Evolutionary conservation across 2,888 invertebrate genomes (phyloP).

Genomic region (Argyresthia goedartella): DNA sequence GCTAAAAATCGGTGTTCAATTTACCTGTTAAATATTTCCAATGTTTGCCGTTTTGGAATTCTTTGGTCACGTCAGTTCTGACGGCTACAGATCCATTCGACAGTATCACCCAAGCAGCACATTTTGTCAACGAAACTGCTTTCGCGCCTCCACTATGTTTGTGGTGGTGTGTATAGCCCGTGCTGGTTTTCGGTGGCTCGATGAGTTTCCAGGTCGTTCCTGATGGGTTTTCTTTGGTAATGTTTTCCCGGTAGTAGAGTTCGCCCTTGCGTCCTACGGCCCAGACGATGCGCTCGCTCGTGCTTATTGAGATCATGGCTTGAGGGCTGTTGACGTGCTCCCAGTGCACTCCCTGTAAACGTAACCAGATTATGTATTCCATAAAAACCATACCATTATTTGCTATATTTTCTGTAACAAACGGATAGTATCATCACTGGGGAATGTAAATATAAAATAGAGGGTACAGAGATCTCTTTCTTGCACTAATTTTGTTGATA

Average conservation of each 20-base stretch:
- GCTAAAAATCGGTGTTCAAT: background rate
- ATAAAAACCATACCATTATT: too few species aligned
- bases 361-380: too few species aligned
- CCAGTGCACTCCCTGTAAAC: conserved; percentile 80
- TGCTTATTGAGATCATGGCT: conserved; percentile 79
- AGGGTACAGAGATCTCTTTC: background rate
- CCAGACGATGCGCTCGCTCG: conserved; percentile 82
- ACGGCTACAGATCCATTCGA: conserved; percentile 80
- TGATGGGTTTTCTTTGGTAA: conserved; percentile 75
- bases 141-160: conserved; percentile 68
- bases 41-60: conserved; percentile 85
- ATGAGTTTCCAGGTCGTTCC: conserved; percentile 85
- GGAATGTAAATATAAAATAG: too few species aligned
- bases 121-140: conserved; percentile 79
- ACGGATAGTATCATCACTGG: too few species aligned
- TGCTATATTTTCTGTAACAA: too few species aligned
- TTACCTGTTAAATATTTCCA: conserved; percentile 78
- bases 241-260: conserved; percentile 83
- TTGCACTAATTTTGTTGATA: background rate
- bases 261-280: conserved; percentile 89
- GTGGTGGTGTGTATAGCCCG: conserved; percentile 35
- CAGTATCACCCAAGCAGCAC: conserved; percentile 87
- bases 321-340: conserved; percentile 87
- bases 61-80: conserved; percentile 80
- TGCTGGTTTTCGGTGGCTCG: conserved; percentile 68